These are phyloP conservation scores for Ophion costatus DNA, from an alignment of 2,888 invertebrate species.

Conservation along the genomic window DNA sequence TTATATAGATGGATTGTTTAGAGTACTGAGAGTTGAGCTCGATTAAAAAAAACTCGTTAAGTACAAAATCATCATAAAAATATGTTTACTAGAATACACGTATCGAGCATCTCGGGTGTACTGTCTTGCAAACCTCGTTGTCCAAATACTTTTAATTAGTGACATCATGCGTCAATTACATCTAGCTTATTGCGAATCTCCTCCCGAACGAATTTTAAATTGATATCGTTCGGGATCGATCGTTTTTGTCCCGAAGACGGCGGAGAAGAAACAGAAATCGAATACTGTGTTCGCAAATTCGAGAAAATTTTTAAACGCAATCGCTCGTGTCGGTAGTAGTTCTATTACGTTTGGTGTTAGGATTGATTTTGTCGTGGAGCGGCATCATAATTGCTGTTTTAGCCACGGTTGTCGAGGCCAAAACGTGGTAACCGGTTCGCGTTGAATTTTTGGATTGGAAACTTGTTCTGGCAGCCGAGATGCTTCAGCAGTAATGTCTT, in stretches of 20 bases:
- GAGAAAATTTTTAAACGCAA: constrained; percentile 68
- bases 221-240: background rate
- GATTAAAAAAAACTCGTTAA: background rate
- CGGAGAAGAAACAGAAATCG: background rate
- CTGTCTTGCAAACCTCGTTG: background rate
- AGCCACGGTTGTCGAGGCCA: constrained; percentile 75
- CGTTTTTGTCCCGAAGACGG: too few relatives aligned
- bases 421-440: constrained; percentile 76
- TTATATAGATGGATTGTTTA: background rate
- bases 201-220: background rate
- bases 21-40: background rate
- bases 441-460: constrained; percentile 82
- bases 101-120: background rate
- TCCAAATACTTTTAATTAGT: constrained; percentile 16
- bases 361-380: constrained; percentile 76
- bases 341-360: constrained; percentile 64
- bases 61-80: background rate
- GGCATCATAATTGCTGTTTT: constrained; percentile 64
- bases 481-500: constrained; percentile 87
- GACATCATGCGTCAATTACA: background rate
- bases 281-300: too few relatives aligned
- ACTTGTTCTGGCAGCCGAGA: too few relatives aligned
- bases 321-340: constrained; percentile 73
- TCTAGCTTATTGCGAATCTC: background rate
- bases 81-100: constrained; percentile 56